Percentiles rank a stretch among this genome's conserved stretches.
These are phyloP conservation scores for Nicator chloris DNA, from an alignment of 2,113 vertebrate genomes.

Conservation along the genomic window DNA sequence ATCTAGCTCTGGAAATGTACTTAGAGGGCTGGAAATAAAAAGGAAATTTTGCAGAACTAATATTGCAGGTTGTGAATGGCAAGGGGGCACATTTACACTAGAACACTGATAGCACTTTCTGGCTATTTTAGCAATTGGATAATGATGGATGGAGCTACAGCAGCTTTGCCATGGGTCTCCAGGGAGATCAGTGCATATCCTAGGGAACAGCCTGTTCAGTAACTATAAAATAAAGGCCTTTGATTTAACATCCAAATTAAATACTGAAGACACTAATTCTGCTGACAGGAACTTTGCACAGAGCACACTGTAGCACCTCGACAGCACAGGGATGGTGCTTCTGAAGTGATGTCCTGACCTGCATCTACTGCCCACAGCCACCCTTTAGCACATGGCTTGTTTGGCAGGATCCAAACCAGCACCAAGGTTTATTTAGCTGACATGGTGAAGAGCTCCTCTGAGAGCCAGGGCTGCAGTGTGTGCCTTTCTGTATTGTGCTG, in stretches of 20 bases:
- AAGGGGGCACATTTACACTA: neutral
- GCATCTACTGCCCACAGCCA: neutral
- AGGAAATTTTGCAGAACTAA: neutral
- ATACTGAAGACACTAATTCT: neutral
- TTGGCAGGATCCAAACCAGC: neutral
- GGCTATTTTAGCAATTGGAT: neutral
- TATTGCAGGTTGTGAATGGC: neutral
- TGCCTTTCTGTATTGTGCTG: neutral
- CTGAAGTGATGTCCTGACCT: neutral
- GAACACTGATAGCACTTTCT: neutral
- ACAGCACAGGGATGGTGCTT: neutral
- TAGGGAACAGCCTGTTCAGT: neutral
- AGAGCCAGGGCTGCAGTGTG: neutral
- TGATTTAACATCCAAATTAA: neutral
- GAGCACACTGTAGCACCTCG: neutral
- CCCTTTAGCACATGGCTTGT: neutral
- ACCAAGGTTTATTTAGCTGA: neutral
- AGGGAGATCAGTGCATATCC: neutral
- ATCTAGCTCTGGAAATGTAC: neutral
- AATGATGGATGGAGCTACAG: neutral
- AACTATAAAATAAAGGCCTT: neutral
- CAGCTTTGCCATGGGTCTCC: neutral
- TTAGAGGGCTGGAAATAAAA: constrained; percentile 20
- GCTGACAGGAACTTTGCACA: neutral
- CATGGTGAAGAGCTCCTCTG: neutral